Evolutionary conservation across 2,113 vertebrate genomes (phyloP).

Genomic region (Prunella himalayana): DNA sequence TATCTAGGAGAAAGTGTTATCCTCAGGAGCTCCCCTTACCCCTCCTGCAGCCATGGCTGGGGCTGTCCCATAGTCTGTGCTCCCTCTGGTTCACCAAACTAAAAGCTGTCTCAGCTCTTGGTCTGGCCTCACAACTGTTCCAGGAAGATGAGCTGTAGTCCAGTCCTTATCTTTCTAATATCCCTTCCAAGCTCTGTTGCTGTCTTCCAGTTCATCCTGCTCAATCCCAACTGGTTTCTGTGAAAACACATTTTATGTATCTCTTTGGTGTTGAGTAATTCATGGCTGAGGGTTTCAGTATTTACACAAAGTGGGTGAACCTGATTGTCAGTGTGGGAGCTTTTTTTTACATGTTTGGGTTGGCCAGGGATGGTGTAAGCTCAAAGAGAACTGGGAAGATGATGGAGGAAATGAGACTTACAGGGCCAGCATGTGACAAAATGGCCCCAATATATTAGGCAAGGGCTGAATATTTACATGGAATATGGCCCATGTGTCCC

Average conservation of each 20-base stretch:
- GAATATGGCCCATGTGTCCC: neutral
- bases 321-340: neutral
- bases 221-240: neutral
- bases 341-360: neutral
- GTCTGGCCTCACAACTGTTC: neutral
- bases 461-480: neutral
- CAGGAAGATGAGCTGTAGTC: neutral
- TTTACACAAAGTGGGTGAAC: neutral
- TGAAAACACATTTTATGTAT: neutral
- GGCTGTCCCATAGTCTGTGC: neutral
- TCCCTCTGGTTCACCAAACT: neutral
- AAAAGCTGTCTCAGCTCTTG: neutral
- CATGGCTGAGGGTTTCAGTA: neutral
- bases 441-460: neutral
- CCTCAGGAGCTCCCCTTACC: neutral
- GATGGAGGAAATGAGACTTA: neutral
- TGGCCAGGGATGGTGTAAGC: neutral
- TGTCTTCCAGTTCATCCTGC: neutral
- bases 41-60: neutral
- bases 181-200: neutral
- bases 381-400: neutral
- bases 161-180: neutral
- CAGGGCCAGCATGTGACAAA: neutral
- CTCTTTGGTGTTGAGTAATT: neutral
- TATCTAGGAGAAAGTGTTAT: neutral